Base-by-base conservation (phyloP, 2,113 vertebrate species). In the Meles meles region DNA sequence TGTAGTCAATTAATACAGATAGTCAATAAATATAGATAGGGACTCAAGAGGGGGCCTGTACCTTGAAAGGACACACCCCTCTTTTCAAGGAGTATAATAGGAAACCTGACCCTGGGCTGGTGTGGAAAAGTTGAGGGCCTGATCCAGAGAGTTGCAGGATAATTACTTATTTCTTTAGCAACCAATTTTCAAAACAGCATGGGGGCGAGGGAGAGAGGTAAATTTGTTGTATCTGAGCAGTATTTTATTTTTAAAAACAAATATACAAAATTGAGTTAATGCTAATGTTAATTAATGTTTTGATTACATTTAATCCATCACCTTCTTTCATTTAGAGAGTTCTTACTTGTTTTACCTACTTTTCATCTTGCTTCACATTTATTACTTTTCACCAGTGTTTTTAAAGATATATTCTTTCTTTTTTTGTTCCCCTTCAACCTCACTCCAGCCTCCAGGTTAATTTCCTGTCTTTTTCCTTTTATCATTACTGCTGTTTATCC, bases 231-330 rank as follows among this genome's bases (percentile, higher is more conserved):
- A 59, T 84, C 57, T 77, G 80, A 88, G 87, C 23, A 57, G 25
- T 89, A 92, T 84, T 95, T 98, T 82, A 21, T 92, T 69, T 96
- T 23, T 0, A 95, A 96, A 94, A 97, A 97, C 84, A 95, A 15
- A 39, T 93, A 90, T 71, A 97, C 90, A 97, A 97, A 98, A 94
- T 69, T 65, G 77, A 87, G 34, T 91, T 92, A 93, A 61, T 61
- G 59, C 25, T 61, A 61, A 61, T 61, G 59, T 27, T 27, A 61
- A 61, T 61, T 90, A 93, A 93, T 86, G 34, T 67, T 91, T 83
- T 93, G 92, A 84, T 91, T 86, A 34, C 11, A 55, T 98, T 94
- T 95, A 97, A 97, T 97, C 93, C 94, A 57, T 96, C 4, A 23
- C 84, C 3, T n/a, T 86, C 74, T 72, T 37, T 59, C n/a, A 10